Percentiles rank a stretch among this genome's conserved stretches.
These are phyloP conservation scores for Pseudomyrmex sp. DNA, from an alignment of 1,140 invertebrate species.

Conservation along the genomic window DNA sequence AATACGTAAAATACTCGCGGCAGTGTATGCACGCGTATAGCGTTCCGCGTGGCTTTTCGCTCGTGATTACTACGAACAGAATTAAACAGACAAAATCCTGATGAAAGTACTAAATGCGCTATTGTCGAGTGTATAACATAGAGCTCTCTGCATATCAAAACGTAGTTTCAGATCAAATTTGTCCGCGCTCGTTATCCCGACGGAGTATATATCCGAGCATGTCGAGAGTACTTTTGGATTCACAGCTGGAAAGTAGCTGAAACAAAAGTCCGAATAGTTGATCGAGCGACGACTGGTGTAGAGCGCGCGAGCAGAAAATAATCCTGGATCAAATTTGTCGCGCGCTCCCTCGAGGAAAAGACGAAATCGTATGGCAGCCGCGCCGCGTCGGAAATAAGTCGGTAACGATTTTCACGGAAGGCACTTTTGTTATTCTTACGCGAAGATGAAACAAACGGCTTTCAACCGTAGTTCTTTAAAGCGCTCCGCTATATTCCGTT, in stretches of 20 bases:
- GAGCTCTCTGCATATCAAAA: slow-evolving; percentile 15
- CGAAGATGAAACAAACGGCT: not conserved
- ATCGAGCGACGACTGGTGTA: slow-evolving; percentile 35
- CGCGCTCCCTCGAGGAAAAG: not conserved
- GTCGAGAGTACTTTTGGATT: slow-evolving; percentile 21
- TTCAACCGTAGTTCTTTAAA: no score
- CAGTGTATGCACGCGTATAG: not conserved
- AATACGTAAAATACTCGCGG: not conserved
- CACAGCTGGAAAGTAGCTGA: slow-evolving; percentile 33
- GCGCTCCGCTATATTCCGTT: no score
- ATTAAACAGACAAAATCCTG: slow-evolving; percentile 8
- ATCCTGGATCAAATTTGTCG: slow-evolving; percentile 49
- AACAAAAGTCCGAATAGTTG: slow-evolving; percentile 54
- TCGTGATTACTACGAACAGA: not conserved
- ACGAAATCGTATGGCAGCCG: slow-evolving; percentile 24
- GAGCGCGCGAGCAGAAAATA: slow-evolving; percentile 13
- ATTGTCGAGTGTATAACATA: not conserved
- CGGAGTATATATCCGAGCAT: not conserved
- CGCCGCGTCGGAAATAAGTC: slow-evolving; percentile 46
- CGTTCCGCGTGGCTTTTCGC: not conserved
- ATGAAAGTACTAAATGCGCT: slow-evolving; percentile 14
- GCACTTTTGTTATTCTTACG: slow-evolving; percentile 41
- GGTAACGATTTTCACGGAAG: slow-evolving; percentile 20
- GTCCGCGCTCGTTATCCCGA: slow-evolving; percentile 16
- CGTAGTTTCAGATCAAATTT: slow-evolving; percentile 47